These are phyloP conservation scores for Lepidothrix coronata DNA, from an alignment of 2,113 vertebrate genomes.

Conservation along the genomic window DNA sequence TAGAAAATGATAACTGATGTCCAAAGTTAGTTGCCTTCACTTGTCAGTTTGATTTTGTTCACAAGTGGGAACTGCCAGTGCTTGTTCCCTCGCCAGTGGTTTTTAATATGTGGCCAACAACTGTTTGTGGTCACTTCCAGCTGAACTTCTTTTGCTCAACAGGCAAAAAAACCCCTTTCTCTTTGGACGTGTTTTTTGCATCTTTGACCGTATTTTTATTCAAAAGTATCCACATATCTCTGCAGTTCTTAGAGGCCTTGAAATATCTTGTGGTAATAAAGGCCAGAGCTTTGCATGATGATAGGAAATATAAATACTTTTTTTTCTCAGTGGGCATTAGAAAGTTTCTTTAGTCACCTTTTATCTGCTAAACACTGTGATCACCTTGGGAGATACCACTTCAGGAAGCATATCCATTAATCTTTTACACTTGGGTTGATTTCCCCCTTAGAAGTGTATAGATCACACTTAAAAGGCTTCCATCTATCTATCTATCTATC, in stretches of 20 bases:
- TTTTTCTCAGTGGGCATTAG: not conserved
- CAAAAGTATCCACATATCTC: not conserved
- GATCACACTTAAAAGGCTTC: conserved; percentile 3
- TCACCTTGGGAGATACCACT: conserved; percentile 59
- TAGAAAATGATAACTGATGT: not conserved
- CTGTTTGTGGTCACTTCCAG: conserved; percentile 18
- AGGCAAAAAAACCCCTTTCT: not conserved
- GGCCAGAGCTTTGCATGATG: not conserved
- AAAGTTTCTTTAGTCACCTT: conserved; percentile 59
- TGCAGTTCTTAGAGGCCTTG: not conserved
- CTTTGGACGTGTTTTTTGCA: not conserved
- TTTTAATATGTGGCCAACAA: conserved; percentile 32
- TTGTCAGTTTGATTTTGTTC: conserved; percentile 13
- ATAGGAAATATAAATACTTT: not conserved
- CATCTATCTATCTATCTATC: no score
- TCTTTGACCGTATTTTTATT: not conserved
- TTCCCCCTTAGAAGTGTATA: not conserved
- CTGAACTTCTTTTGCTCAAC: not conserved
- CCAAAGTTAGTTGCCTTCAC: not conserved
- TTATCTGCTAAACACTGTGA: conserved; percentile 21
- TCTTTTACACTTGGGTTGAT: conserved; percentile 33
- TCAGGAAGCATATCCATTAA: conserved; percentile 23
- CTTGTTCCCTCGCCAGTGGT: not conserved
- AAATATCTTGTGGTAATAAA: not conserved
- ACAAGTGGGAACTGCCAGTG: not conserved